These are phyloP conservation scores for Pangasianodon gigas DNA, from an alignment of 2,113 vertebrate species.

Conservation along the genomic window DNA sequence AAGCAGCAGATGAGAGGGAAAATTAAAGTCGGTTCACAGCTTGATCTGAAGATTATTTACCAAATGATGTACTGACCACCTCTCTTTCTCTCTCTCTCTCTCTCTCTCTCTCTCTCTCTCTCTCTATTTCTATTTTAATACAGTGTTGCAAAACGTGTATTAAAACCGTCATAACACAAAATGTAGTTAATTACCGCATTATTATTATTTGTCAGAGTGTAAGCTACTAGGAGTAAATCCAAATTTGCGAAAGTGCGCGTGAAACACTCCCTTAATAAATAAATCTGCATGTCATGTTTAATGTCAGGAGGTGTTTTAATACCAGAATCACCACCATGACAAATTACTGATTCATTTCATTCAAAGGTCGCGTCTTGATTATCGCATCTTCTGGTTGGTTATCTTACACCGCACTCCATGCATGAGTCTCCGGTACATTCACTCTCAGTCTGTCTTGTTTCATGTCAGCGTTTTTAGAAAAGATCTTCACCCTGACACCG, in stretches of 20 bases:
- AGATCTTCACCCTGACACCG: background rate
- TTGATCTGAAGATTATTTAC: slow-evolving; percentile 6
- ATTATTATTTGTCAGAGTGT: background rate
- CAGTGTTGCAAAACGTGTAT: background rate
- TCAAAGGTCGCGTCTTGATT: background rate
- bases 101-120: background rate
- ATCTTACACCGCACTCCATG: background rate
- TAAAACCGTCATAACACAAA: background rate
- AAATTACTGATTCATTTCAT: background rate
- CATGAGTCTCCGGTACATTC: background rate
- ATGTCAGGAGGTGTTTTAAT: background rate
- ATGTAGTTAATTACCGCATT: background rate
- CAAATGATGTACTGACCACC: background rate
- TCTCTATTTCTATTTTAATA: background rate
- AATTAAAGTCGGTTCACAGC: background rate
- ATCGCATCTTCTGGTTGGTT: background rate
- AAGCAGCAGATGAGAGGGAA: background rate
- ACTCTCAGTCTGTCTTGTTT: background rate
- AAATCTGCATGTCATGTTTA: background rate
- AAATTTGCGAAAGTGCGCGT: background rate
- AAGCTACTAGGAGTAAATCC: background rate
- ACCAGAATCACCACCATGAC: background rate
- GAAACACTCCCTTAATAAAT: background rate
- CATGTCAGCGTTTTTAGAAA: background rate
- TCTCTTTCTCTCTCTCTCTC: background rate